Evolutionary conservation across 35 echinoderm and acorn worm species (phyloP), one percentile per base, ranked within the genome.

Genomic region (Nesometra sesokonis): DNA sequence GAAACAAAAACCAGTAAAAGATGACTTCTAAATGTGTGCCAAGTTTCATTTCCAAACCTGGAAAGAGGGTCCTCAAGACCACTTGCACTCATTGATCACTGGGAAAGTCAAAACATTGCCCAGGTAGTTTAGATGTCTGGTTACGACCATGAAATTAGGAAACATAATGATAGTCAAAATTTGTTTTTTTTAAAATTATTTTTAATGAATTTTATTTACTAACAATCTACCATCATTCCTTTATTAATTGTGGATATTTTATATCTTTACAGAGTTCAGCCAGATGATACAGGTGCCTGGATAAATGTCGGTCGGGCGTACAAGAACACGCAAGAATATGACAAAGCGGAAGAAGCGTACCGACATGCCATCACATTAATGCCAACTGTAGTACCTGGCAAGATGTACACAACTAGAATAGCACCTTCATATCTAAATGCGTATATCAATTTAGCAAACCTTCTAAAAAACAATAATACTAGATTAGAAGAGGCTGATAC

Each of bases 231-330:
- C 4, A 7, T 4, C 38, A 43, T 7, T 7, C 15, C 38, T 43
- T 4, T 43, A 43, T 80, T 11, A 15, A 80, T 11, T 80, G 3
- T 34, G 13, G 3, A 34, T 80, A 15, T 36, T 32, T 79, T 15
- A 47, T 82, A 31, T 88, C 11, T 57, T 19, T 93, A 11, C 36
- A 94, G 93, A 13, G 87, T 88, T 7, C 93, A 94, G 36, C 89
- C 93, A 31, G 87, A 94, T 91, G 93, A 94, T 67, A 87, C 83
- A 32, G 93, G 93, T 80, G 90, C 93, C 19, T 94, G 89, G 86
- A 91, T 91, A 17, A 94, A 94, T 83, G 76, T 94, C 33, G 93
- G 86, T 13, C 81, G 93, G 34, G 86, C 93, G 13, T 89, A 90
- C 34, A 80, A 87, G 43, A 77, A 88, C 34, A 52, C 91, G 8